Conservation (phyloP, 1,140 invertebrate species). For the Cyphomyrmex costatus region DNA sequence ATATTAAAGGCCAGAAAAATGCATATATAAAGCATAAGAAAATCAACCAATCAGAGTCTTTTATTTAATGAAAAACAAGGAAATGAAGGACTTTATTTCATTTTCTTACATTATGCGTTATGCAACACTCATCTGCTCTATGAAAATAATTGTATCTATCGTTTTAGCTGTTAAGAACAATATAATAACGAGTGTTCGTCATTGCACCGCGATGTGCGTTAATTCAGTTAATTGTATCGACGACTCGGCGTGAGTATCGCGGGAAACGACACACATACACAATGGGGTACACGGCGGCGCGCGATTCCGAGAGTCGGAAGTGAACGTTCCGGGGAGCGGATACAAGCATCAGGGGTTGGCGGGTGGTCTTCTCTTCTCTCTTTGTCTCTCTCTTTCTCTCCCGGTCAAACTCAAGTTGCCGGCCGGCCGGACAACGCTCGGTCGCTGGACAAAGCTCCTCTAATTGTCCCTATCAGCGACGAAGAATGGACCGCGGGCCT, state of each 20-base stretch:
- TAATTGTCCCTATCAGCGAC: constrained; percentile 83
- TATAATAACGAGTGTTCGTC: neutral
- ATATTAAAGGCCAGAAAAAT: no score
- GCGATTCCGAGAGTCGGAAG: constrained; percentile 73
- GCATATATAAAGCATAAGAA: no score
- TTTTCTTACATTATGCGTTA: no score
- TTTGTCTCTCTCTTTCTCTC: constrained; percentile 41
- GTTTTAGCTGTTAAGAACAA: neutral
- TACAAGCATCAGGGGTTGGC: constrained; percentile 82
- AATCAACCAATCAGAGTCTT: no score
- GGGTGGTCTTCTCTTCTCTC: constrained; percentile 76
- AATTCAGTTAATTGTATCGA: constrained; percentile 46
- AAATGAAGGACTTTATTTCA: no score
- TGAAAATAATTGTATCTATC: neutral
- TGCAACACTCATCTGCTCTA: no score
- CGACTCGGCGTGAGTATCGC: constrained; percentile 32
- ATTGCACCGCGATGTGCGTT: neutral
- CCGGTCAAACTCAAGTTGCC: constrained; percentile 78
- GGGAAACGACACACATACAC: neutral
- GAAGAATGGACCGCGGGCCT: constrained; percentile 79
- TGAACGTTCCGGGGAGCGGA: constrained; percentile 78
- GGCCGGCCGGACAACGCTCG: constrained; percentile 78
- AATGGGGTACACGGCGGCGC: constrained; percentile 14
- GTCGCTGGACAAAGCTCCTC: constrained; percentile 80
- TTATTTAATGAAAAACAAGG: no score